Evolutionary conservation across 2,888 invertebrate genomes (phyloP), one percentile per base, ranked within the genome.

Genomic region (Mactromeris polynyma): DNA sequence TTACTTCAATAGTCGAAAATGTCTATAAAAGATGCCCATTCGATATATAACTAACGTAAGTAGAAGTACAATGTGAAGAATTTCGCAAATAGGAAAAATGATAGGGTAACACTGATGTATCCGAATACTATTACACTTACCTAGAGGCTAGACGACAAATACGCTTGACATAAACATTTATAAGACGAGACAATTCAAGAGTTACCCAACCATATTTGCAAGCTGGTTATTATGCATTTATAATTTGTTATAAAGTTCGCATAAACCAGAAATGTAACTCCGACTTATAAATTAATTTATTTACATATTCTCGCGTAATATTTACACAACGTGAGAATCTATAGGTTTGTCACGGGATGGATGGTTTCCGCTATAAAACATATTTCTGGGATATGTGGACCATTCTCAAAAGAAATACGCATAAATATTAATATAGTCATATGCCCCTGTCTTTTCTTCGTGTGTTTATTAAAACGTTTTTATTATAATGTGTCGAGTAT

Each of bases 221-320:
- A 0, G 26, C n/a, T 64, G 1, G 3, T 46, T 0, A n/a, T 26
- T 64, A 26, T 11, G 11, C 11, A 9, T 26, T 11, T 9, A 26
- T 11, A 21, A 26, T 64, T 11, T n/a, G 7, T 64, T 26, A n/a
- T n/a, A n/a, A 64, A 9, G 26, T 26, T 26, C 11, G 17, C 36
- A 77, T 40, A 21, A 77, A 38, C 36, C 21, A 31, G 38, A 36
- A 36, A 36, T 77, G 14, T 26, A 31, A 36, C 6, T 11, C 6
- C 11, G 36, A 38, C 1, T 77, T 19, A 36, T 77, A 36, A 36
- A 77, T 36, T 36, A 38, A 77, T 77, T 77, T 40, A 77, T 77
- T 40, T 77, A 38, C 36, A 6, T 77, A 21, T 77, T 77, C 77
- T 2, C n/a, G 31, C 77, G 31, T 77, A 77, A 77, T 77, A 77